Evolutionary conservation across 2,113 vertebrate species (phyloP), one percentile per base, ranked within the genome.

Genomic region (Paradisaea rubra): DNA sequence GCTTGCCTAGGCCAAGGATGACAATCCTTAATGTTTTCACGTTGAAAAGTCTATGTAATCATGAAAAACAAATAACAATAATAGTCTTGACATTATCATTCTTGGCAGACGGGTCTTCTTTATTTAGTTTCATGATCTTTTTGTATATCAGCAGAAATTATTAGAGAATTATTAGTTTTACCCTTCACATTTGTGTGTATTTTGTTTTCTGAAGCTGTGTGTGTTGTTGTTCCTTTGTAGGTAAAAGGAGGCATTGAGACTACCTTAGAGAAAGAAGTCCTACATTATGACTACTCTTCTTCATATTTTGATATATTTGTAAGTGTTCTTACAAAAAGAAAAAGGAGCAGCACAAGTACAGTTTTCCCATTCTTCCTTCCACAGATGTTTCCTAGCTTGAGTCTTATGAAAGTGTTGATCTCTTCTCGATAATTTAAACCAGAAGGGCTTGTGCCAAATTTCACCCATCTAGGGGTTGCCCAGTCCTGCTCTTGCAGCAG

Each of bases 281-380:
- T 99, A 54, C 95, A 98, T 3, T 99, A 99, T 96, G 97, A 99
- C 97, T 99, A 99, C 97, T 98, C 96, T 74, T 98, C 97, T 88
- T 99, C 99, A 41, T 99, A 99, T 97, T 99, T 99, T 96, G 99
- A 99, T 97, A 99, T 99, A 91, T 99, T 99, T 97, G 99, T 99
- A 98, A 99, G 99, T 97, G 94, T 94, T 88, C 72, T 94, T 73
- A 21, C 52, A 70, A 45, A 74, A 52, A 33, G 13, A 13, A 66
- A 30, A 35, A 28, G 24, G 33, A 69, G 9, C 35, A 35, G 41
- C 37, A 66, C 35, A 70, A 82, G 15, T 49, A 15, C 30, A 45
- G 3, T 69, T 79, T 82, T 83, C 11, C 19, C 27, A 6, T 57
- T 73, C 25, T 24, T 59, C 25, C 69, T 81, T 57, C 49, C 35